Percentiles rank a stretch among this genome's conserved stretches.
Evolutionary conservation across 2,113 vertebrate genomes (phyloP).

Genomic region (Apteryx owenii): DNA sequence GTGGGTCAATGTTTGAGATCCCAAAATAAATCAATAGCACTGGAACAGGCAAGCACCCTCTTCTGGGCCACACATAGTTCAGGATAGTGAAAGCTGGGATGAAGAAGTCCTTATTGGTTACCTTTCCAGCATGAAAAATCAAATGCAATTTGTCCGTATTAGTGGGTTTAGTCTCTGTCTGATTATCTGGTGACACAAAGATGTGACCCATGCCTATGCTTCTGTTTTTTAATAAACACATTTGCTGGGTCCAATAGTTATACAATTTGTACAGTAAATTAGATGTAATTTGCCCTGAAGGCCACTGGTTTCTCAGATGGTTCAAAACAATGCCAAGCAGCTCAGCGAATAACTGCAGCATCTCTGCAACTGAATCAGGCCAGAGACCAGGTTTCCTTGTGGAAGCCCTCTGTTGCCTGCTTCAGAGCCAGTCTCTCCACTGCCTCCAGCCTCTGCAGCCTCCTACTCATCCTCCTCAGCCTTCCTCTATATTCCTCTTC

Average conservation of each 20-base stretch:
- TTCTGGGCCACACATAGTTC: conserved; percentile 14
- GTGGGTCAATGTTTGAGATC: conserved; percentile 46
- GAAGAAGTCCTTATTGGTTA: conserved; percentile 53
- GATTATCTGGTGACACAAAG: conserved; percentile 73
- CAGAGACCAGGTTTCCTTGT: background rate
- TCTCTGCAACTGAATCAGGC: background rate
- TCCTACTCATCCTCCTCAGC: no score
- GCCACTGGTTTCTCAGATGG: conserved; percentile 75
- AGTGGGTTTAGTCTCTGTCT: conserved; percentile 68
- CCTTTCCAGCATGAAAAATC: conserved; percentile 69
- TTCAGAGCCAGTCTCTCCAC: background rate
- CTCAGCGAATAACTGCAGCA: conserved; percentile 35
- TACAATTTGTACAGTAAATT: conserved; percentile 82
- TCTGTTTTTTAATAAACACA: conserved; percentile 81
- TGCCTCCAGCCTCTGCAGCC: rapidly evolving
- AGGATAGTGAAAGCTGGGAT: conserved; percentile 26
- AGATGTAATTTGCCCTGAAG: conserved; percentile 81
- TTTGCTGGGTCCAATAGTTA: conserved; percentile 75
- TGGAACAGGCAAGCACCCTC: conserved; percentile 60
- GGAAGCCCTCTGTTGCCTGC: background rate
- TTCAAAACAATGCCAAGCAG: conserved; percentile 65
- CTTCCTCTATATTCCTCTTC: background rate
- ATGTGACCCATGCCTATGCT: conserved; percentile 65
- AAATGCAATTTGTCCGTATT: conserved; percentile 78
- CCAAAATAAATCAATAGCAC: conserved; percentile 66